phyloP scores from a whole-genome alignment of 2,797 vertebrate species.

The Anas bernieri region DNA sequence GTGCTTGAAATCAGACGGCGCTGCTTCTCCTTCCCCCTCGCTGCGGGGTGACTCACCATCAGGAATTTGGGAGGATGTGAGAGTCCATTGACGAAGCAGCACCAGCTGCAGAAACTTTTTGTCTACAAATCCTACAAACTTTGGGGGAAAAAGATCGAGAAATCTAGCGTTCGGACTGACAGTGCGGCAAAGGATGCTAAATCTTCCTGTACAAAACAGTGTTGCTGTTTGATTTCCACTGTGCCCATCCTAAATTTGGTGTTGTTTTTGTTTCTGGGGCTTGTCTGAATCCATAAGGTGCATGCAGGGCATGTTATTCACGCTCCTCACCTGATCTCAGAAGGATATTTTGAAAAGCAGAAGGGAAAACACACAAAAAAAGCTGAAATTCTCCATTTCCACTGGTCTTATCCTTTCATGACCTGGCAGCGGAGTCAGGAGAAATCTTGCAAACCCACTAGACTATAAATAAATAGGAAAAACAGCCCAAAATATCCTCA shows the following conservation, averaged over 20 bases:
- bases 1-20: neutral
- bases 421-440: neutral
- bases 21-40: neutral
- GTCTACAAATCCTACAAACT: neutral
- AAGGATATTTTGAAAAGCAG: neutral
- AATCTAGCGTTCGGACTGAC: fast-evolving
- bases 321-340: neutral
- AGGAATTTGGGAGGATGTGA: neutral
- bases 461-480: neutral
- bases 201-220: neutral
- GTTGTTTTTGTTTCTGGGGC: neutral
- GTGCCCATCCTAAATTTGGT: neutral
- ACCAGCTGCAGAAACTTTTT: slow-evolving; percentile 35
- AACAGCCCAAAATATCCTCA: neutral
- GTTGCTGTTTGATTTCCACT: neutral
- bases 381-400: neutral
- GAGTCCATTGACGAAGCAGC: slow-evolving; percentile 6
- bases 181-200: neutral
- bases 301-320: neutral
- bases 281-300: neutral
- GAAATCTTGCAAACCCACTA: neutral
- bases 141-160: neutral
- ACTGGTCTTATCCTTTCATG: neutral
- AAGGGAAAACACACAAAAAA: neutral
- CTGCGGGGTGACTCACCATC: slow-evolving; percentile 18